phyloP scores from a whole-genome alignment of 2,113 vertebrate genomes.

The Saguinus imperator region DNA sequence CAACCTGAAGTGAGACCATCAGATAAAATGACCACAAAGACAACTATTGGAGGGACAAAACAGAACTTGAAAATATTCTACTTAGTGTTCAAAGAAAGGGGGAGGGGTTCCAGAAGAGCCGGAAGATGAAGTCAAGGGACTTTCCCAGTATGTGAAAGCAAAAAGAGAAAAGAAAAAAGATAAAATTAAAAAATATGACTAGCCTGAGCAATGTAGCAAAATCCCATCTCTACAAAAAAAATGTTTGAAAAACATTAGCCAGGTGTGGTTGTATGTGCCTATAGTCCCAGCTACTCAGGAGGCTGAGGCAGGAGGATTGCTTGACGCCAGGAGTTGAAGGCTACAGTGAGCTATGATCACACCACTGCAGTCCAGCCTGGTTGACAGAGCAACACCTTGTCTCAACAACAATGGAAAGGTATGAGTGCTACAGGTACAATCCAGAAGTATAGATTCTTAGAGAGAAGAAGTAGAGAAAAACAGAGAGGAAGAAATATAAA shows the following conservation, averaged over 20 bases:
- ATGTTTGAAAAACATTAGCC: no score
- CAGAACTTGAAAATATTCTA: not conserved
- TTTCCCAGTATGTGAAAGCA: conserved; percentile 4
- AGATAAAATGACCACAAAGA: not conserved
- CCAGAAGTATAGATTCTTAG: not conserved
- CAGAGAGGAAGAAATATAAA: not conserved
- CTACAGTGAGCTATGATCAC: no score
- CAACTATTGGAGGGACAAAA: not conserved
- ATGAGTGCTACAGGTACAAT: not conserved
- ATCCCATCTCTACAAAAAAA: no score
- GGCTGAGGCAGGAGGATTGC: no score
- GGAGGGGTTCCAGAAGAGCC: not conserved
- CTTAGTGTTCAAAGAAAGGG: not conserved
- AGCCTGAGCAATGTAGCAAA: no score
- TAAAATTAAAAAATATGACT: not conserved
- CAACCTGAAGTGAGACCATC: not conserved
- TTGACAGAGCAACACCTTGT: no score
- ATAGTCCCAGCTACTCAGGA: no score
- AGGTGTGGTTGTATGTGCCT: no score
- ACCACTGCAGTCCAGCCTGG: no score
- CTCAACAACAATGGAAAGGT: not conserved
- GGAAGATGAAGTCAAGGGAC: not conserved
- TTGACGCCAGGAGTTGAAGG: no score
- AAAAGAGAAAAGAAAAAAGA: not conserved
- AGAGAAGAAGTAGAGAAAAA: not conserved